Conservation (phyloP, 2,888 invertebrate genomes). For the Deroplatys truncata region DNA sequence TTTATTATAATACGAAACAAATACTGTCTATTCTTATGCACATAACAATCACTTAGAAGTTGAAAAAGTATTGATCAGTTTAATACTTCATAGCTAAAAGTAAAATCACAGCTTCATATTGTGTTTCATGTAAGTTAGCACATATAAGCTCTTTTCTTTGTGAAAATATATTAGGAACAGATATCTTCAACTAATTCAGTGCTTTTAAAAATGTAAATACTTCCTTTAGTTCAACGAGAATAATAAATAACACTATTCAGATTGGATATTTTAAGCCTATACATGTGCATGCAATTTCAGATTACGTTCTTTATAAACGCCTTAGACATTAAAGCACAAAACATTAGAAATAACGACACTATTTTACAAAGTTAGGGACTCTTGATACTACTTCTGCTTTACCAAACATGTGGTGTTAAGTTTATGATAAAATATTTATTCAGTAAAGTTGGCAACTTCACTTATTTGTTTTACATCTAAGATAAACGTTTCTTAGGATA, state of each 20-base stretch:
- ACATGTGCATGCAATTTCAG: not conserved
- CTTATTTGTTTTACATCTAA: too few relatives aligned
- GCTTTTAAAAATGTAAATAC: not conserved
- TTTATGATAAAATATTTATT: too few relatives aligned
- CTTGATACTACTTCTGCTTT: too few relatives aligned
- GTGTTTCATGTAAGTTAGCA: not conserved
- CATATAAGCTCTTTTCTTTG: not conserved
- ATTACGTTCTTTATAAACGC: too few relatives aligned
- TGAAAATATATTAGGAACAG: not conserved
- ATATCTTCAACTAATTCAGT: not conserved
- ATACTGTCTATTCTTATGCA: not conserved
- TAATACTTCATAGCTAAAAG: not conserved
- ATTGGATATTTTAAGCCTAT: too few relatives aligned
- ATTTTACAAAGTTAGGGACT: too few relatives aligned
- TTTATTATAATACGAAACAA: not conserved
- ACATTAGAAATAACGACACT: too few relatives aligned
- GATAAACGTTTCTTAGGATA: too few relatives aligned
- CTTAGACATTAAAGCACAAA: too few relatives aligned
- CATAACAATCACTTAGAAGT: too few relatives aligned
- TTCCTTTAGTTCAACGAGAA: not conserved
- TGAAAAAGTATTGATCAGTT: not conserved
- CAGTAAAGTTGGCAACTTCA: too few relatives aligned
- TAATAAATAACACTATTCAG: not conserved
- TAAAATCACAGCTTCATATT: not conserved
- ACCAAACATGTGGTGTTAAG: too few relatives aligned